A percentile compares a stretch with the other conserved stretches of the same genome.
phyloP scores from a whole-genome alignment of 2,113 vertebrate species.

The Seriola quinqueradiata region DNA sequence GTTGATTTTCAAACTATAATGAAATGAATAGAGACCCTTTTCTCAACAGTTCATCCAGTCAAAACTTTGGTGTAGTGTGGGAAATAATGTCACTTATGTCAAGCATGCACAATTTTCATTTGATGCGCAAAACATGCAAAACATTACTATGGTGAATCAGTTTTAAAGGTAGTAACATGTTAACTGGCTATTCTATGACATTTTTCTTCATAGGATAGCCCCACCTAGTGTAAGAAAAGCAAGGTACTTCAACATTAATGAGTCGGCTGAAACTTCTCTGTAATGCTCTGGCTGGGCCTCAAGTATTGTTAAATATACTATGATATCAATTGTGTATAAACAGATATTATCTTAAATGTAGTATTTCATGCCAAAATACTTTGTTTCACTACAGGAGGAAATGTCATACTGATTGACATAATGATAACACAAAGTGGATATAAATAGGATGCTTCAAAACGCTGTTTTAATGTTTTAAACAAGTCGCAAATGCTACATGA shows the following conservation, averaged over 20 bases:
- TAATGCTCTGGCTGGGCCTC: not conserved
- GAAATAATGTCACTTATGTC: not conserved
- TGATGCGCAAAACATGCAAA: too few relatives aligned
- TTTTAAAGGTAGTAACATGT: not conserved
- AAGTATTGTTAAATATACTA: too few relatives aligned
- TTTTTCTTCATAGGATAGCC: not conserved
- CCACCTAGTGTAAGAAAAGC: slow-evolving; percentile 23
- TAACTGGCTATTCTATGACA: not conserved
- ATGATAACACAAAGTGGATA: not conserved
- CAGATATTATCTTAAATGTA: not conserved
- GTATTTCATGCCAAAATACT: not conserved
- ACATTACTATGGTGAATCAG: not conserved
- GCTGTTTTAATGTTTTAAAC: not conserved
- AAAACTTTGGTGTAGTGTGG: not conserved
- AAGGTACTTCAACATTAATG: not conserved
- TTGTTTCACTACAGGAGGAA: too few relatives aligned
- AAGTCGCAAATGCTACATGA: not conserved
- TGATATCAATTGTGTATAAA: too few relatives aligned
- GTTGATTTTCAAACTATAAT: not conserved
- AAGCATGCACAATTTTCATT: not conserved
- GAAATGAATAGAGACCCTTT: not conserved
- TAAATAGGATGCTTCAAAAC: not conserved
- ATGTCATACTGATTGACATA: not conserved
- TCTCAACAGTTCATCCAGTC: not conserved
- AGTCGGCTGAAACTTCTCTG: not conserved